These are phyloP conservation scores for Mystacides longicornis DNA, from an alignment of 2,888 invertebrate species.

Conservation along the genomic window DNA sequence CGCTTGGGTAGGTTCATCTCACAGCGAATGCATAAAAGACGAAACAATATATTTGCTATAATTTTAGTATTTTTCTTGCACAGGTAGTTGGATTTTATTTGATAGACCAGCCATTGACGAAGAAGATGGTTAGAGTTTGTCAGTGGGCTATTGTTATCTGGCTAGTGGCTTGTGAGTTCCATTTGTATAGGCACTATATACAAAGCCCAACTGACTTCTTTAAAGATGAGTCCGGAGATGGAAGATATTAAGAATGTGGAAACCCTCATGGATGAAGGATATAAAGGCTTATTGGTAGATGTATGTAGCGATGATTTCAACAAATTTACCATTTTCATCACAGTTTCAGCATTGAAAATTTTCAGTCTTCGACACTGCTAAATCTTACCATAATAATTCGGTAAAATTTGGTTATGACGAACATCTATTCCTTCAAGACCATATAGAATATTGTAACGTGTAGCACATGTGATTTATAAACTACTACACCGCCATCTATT, in stretches of 20 bases:
- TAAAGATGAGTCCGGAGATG: not conserved
- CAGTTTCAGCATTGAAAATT: too few relatives aligned
- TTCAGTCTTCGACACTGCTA: too few relatives aligned
- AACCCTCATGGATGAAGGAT: not conserved
- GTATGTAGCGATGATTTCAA: not conserved
- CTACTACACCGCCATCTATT: too few relatives aligned
- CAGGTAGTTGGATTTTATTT: not conserved
- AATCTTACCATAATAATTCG: too few relatives aligned
- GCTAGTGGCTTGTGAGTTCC: not conserved
- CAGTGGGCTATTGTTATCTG: not conserved
- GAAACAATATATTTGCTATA: not conserved
- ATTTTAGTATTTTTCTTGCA: not conserved
- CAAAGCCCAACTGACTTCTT: not conserved
- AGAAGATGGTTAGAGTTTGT: not conserved
- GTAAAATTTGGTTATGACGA: too few relatives aligned
- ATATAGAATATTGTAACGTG: too few relatives aligned
- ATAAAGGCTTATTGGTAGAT: not conserved
- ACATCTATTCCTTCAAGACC: too few relatives aligned
- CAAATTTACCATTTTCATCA: too few relatives aligned
- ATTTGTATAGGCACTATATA: not conserved
- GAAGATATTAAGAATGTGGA: not conserved
- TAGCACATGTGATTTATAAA: too few relatives aligned
- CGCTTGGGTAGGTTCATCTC: not conserved
- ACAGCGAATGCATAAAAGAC: not conserved
- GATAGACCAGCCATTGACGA: not conserved